Conservation (phyloP, 2,797 vertebrate species). For the Psittacula derbiana region DNA sequence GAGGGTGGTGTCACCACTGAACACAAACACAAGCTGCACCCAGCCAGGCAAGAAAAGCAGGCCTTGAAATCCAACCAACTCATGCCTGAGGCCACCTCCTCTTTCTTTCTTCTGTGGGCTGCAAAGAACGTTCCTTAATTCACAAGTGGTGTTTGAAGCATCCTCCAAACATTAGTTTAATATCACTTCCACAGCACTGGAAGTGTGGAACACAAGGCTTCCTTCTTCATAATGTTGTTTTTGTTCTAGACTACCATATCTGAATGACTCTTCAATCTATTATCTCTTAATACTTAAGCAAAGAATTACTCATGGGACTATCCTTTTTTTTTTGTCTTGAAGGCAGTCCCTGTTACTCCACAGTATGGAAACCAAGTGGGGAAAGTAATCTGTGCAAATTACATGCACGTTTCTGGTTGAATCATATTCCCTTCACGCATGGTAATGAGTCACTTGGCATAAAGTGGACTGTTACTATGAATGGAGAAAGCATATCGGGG, state of each 20-base stretch:
- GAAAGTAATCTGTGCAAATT: slow-evolving; percentile 60
- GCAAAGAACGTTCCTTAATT: neutral
- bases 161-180: neutral
- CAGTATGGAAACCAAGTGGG: slow-evolving; percentile 29
- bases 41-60: neutral
- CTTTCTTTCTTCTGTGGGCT: neutral
- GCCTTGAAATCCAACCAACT: neutral
- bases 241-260: neutral
- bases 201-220: neutral
- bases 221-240: neutral
- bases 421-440: slow-evolving; percentile 38
- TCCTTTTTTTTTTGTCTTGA: neutral
- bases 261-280: neutral
- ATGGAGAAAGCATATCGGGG: slow-evolving; percentile 28
- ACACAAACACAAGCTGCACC: neutral
- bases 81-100: neutral
- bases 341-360: slow-evolving; percentile 1
- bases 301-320: neutral
- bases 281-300: neutral
- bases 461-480: slow-evolving; percentile 45
- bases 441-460: slow-evolving; percentile 56
- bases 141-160: neutral
- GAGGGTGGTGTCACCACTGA: neutral
- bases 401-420: slow-evolving; percentile 52
- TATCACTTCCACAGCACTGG: neutral